Conservation (phyloP, 2,888 invertebrate species). For the Agapostemon virescens region DNA sequence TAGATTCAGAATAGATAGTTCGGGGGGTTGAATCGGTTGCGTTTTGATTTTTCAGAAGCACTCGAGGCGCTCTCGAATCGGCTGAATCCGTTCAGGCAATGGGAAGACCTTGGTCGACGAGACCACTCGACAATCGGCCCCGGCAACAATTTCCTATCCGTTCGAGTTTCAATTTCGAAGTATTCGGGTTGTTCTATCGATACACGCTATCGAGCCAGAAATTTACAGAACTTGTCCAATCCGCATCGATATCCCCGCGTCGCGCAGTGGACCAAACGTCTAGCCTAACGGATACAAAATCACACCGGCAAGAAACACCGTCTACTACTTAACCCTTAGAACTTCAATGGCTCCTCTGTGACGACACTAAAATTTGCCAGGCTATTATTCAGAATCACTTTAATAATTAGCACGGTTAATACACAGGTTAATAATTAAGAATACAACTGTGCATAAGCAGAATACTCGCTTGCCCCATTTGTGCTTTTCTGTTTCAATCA, state of each 20-base stretch:
- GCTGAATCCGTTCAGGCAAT: constrained; percentile 17
- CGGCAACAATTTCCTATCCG: constrained; percentile 40
- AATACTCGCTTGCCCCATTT: no score
- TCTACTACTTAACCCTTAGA: no score
- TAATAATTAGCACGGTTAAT: no score
- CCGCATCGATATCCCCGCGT: background rate
- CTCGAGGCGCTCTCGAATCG: constrained; percentile 28
- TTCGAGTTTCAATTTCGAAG: constrained; percentile 40
- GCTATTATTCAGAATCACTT: no score
- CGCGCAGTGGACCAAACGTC: no score
- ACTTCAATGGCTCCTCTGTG: no score
- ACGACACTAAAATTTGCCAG: no score
- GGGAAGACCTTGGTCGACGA: constrained; percentile 40
- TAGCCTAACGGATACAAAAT: no score
- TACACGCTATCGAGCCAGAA: constrained; percentile 5
- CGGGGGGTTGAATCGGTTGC: constrained; percentile 5
- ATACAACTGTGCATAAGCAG: no score
- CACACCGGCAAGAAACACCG: no score
- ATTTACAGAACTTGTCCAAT: background rate
- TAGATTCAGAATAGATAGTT: background rate
- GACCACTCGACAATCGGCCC: constrained; percentile 28
- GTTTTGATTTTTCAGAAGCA: constrained; percentile 42
- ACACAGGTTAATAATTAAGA: no score
- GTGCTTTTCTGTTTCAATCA: no score
- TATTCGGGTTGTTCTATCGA: constrained; percentile 16